Evolutionary conservation across 1,140 invertebrate genomes (phyloP).

Genomic region (Lucilia sericata): DNA sequence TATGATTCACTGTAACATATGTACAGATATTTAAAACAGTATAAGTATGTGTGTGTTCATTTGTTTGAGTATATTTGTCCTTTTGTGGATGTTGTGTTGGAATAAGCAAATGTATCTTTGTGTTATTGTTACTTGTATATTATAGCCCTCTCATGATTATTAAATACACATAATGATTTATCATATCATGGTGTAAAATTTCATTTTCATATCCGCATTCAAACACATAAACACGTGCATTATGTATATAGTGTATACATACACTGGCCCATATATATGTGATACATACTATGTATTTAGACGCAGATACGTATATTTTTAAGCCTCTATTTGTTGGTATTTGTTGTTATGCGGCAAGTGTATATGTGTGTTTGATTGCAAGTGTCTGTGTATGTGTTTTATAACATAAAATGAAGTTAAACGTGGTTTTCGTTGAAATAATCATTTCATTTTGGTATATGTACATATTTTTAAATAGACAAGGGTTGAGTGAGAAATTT

Average conservation of each 20-base stretch:
- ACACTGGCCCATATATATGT: neutral
- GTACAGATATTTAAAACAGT: too few relatives aligned
- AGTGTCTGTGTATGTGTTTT: neutral
- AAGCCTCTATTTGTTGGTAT: neutral
- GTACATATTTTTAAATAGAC: too few relatives aligned
- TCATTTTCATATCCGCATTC: constrained; percentile 6
- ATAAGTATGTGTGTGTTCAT: neutral
- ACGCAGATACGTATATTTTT: too few relatives aligned
- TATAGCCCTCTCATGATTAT: constrained; percentile 20
- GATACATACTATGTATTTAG: neutral
- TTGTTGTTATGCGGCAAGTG: neutral
- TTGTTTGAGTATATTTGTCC: neutral
- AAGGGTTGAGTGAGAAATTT: too few relatives aligned
- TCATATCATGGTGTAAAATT: constrained; percentile 21
- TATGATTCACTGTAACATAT: too few relatives aligned
- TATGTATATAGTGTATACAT: neutral
- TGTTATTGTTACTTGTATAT: neutral
- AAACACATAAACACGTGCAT: neutral
- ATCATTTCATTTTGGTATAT: too few relatives aligned
- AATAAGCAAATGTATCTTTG: neutral
- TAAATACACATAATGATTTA: constrained; percentile 27
- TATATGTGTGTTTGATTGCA: neutral
- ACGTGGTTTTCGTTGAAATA: neutral
- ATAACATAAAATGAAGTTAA: neutral
- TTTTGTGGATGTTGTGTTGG: too few relatives aligned